Evolutionary conservation across 1,140 invertebrate genomes (phyloP), one percentile per base, ranked within the genome.

Genomic region (Drosophila pectinifera): DNA sequence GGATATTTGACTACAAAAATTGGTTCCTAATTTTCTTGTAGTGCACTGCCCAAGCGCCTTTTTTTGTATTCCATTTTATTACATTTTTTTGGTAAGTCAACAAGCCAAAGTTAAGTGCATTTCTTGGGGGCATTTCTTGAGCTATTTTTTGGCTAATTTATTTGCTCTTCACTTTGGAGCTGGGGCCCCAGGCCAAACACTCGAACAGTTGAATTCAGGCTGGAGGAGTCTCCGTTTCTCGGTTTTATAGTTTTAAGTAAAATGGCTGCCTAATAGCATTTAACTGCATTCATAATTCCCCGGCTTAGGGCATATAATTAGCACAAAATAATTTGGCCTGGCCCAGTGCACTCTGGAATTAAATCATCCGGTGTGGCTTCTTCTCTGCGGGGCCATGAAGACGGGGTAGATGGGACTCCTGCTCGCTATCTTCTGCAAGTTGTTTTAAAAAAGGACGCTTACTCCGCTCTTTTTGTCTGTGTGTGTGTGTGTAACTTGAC

Each of bases 121-220:
- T 85, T 84, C 57, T 57, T 55, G 61, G 46, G 61, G 54, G 73
- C 43, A 61, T 86, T 83, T 76, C 70, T 70, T 68, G 64, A 39
- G 54, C 48, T 49, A 78, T 72, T 78, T 88, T 74, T 61, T 59
- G 63, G 49, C 43, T 80, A 79, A 83, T 86, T 86, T 86, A 80
- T 89, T 88, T 89, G 79, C 74, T 73, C 63, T 88, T 82, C 59
- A 88, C 79, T 88, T 62, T 72, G n/a, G n/a, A n/a, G 39, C 61
- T 45, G 45, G 57, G n/a, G 34, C 39, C 49, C 28, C 55, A 51
- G 57, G 61, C 49, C 49, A 79, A 86, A 54, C 75, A 72, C 69
- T 82, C 72, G 62, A 82, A 49, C 69, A 78, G 64, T 73, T 75
- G 20, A 85, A 38, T 63, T 81, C 10, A 61, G 59, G 46, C 39